Conservation (phyloP, 2,113 vertebrate genomes). For the Oxygymnocypris stewartii region DNA sequence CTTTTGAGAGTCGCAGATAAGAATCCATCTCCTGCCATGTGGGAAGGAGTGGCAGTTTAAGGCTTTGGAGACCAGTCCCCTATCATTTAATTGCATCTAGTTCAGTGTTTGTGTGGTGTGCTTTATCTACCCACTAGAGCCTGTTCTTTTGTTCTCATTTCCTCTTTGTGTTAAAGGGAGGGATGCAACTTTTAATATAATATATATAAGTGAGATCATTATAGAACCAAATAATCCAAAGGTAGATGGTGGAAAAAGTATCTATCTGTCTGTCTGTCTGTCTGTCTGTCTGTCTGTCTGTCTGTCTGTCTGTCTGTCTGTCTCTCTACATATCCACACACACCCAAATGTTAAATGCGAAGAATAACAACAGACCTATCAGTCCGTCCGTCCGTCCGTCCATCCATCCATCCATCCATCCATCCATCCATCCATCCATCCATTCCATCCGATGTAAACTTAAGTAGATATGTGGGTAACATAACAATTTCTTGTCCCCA, state of each 20-base stretch:
- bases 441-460: background rate
- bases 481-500: background rate
- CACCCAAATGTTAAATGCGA: too few relatives aligned
- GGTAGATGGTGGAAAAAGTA: too few relatives aligned
- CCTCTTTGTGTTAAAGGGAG: constrained; percentile 32
- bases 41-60: constrained; percentile 53
- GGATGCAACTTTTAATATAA: constrained; percentile 42
- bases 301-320: background rate
- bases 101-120: constrained; percentile 54
- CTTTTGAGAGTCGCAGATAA: constrained; percentile 48
- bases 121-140: constrained; percentile 52
- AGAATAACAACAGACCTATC: too few relatives aligned
- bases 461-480: background rate
- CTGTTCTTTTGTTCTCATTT: constrained; percentile 45
- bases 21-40: constrained; percentile 51
- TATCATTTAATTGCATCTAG: constrained; percentile 66
- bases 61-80: constrained; percentile 38
- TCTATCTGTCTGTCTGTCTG: background rate
- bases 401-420: background rate
- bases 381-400: too few relatives aligned
- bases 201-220: constrained; percentile 34
- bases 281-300: constrained; percentile 2
- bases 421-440: background rate
- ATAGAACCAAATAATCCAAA: too few relatives aligned
- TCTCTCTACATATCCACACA: background rate